Conservation (phyloP, 2,888 invertebrate species). For the Lithophane ornitopus region DNA sequence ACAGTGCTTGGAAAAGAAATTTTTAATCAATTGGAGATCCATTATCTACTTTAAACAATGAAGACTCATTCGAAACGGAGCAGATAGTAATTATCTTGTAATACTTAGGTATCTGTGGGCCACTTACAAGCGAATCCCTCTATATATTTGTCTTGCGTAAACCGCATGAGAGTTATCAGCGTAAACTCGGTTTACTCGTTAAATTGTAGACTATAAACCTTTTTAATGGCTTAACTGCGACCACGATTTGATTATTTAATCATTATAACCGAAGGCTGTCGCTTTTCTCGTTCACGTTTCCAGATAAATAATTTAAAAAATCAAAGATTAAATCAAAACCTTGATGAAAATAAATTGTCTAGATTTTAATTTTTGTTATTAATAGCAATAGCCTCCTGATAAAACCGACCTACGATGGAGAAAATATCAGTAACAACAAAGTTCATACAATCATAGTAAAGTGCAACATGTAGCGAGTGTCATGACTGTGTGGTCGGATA, state of each 20-base stretch:
- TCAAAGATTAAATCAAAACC: constrained; percentile 3
- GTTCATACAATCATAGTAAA: constrained; percentile 10
- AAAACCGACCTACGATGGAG: not conserved
- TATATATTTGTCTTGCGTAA: constrained; percentile 32
- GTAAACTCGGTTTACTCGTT: constrained; percentile 13
- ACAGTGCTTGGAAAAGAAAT: constrained; percentile 28
- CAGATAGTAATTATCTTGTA: constrained; percentile 53
- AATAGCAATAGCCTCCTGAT: not conserved
- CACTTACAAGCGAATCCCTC: constrained; percentile 32
- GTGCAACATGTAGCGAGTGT: not conserved
- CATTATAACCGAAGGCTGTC: constrained; percentile 17
- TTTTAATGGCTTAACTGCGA: constrained; percentile 12
- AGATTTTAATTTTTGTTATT: not conserved
- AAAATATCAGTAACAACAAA: not conserved
- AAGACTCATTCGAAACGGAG: constrained; percentile 19
- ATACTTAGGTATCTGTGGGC: constrained; percentile 41
- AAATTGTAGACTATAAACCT: constrained; percentile 26
- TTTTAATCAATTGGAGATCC: constrained; percentile 46
- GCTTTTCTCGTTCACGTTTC: constrained; percentile 4
- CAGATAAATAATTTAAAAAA: constrained; percentile 16
- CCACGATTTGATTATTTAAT: constrained; percentile 19
- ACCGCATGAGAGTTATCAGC: constrained; percentile 21
- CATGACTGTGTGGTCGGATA: constrained; percentile 17
- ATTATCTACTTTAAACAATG: constrained; percentile 58
- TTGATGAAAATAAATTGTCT: not conserved